Percentiles rank a stretch among this genome's conserved stretches.
Conservation (phyloP, 1,140 invertebrate genomes). For the Sminthurinus signatus region DNA sequence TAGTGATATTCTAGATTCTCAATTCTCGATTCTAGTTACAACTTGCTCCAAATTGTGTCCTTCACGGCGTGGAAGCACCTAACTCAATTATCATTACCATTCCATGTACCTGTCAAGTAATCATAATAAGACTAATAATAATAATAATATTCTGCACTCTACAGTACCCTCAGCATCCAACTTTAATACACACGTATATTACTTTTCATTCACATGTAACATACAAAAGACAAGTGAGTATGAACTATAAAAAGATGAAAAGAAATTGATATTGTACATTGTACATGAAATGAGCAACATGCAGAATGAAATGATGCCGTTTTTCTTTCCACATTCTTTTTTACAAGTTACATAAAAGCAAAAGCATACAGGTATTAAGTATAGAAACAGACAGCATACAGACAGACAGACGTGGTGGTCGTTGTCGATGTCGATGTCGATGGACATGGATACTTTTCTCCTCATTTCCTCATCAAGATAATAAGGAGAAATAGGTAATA, state of each 20-base stretch:
- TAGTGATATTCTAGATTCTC: background rate
- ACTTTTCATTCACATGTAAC: background rate
- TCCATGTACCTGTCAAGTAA: conserved; percentile 9
- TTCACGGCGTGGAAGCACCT: background rate
- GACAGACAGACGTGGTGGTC: too few relatives aligned
- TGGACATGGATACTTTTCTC: too few relatives aligned
- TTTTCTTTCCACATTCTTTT: background rate
- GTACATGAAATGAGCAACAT: background rate
- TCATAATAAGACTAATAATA: background rate
- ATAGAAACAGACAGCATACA: too few relatives aligned
- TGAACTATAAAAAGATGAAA: background rate
- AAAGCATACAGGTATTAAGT: too few relatives aligned
- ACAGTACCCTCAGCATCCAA: background rate
- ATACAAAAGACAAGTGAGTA: background rate
- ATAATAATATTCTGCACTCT: background rate
- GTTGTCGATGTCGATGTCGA: too few relatives aligned
- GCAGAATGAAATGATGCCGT: background rate
- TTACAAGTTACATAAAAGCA: too few relatives aligned
- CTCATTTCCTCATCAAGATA: background rate
- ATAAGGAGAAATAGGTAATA: conserved; percentile 1
- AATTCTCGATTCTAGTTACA: too few relatives aligned
- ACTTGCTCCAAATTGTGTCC: conserved; percentile 12
- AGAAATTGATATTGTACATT: background rate
- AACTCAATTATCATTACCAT: conserved; percentile 10
- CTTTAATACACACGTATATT: background rate